Percentiles rank a stretch among this genome's conserved stretches.
phyloP scores from a whole-genome alignment of 2,113 vertebrate genomes.

The Oncorhynchus mykiss region DNA sequence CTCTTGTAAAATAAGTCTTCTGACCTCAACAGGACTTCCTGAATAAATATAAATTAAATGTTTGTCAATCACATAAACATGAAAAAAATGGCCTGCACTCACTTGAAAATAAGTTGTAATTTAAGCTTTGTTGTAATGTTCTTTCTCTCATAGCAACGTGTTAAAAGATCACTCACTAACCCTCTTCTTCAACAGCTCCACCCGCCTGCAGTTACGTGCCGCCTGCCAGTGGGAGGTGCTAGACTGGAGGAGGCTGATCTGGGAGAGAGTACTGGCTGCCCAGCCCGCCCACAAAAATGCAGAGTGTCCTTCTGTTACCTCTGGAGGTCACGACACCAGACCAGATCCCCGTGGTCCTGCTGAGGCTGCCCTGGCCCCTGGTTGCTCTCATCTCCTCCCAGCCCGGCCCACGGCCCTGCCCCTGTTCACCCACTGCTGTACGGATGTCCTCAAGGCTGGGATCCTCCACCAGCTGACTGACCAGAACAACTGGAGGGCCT shows the following conservation, averaged over 20 bases:
- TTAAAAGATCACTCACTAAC: too few relatives aligned
- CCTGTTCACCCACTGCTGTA: slow-evolving; percentile 74
- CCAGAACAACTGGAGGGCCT: slow-evolving; percentile 92
- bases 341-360: slow-evolving; percentile 33
- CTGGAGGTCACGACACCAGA: slow-evolving; percentile 49
- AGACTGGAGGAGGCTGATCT: slow-evolving; percentile 91
- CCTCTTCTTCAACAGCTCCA: slow-evolving; percentile 84
- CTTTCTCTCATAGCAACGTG: too few relatives aligned
- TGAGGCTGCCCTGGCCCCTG: slow-evolving; percentile 43
- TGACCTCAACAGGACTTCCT: too few relatives aligned
- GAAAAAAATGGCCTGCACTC: too few relatives aligned
- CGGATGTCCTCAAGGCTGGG: slow-evolving; percentile 84
- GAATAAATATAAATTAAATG: too few relatives aligned
- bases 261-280: slow-evolving; percentile 79
- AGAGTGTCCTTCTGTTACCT: slow-evolving; percentile 43
- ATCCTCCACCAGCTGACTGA: slow-evolving; percentile 84
- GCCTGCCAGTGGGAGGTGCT: slow-evolving; percentile 87
- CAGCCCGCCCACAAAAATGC: slow-evolving; percentile 66
- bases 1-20: too few relatives aligned
- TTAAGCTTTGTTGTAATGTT: too few relatives aligned
- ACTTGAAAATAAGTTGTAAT: too few relatives aligned
- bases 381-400: slow-evolving; percentile 55
- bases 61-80: too few relatives aligned
- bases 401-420: slow-evolving; percentile 77
- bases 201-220: slow-evolving; percentile 85